Evolutionary conservation across 2,113 vertebrate species (phyloP).

Genomic region (Zeus faber): DNA sequence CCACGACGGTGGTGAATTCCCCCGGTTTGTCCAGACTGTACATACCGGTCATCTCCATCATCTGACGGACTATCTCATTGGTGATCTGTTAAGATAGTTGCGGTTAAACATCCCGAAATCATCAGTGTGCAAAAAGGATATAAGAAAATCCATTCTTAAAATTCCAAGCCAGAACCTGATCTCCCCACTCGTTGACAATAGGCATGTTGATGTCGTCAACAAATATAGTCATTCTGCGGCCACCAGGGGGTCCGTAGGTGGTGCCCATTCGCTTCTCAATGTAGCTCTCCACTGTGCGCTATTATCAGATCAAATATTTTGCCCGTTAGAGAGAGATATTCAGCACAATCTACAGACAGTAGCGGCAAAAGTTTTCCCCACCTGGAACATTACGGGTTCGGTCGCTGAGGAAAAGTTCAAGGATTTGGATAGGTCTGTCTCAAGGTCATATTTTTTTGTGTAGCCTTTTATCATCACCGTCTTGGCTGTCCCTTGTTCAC

Average conservation of each 20-base stretch:
- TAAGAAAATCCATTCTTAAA: not conserved
- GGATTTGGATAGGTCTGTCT: conserved; percentile 79
- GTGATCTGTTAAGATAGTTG: conserved; percentile 76
- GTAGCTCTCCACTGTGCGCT: conserved; percentile 86
- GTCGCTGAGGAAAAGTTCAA: conserved; percentile 90
- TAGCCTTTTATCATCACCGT: conserved; percentile 87
- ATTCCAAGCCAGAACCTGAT: conserved; percentile 77
- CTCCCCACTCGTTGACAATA: conserved; percentile 88
- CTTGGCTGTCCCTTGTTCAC: conserved; percentile 90
- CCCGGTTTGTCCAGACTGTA: conserved; percentile 89
- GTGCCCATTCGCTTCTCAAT: conserved; percentile 87
- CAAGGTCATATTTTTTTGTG: conserved; percentile 83
- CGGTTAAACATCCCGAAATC: not conserved
- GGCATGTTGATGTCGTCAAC: conserved; percentile 94
- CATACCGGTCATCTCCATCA: conserved; percentile 89
- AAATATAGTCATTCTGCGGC: conserved; percentile 87
- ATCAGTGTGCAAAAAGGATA: not conserved
- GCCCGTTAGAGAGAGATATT: conserved; percentile 19
- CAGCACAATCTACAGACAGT: conserved; percentile 1
- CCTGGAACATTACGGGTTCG: conserved; percentile 89
- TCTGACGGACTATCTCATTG: conserved; percentile 87
- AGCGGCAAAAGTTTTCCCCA: conserved; percentile 40
- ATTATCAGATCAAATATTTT: not conserved
- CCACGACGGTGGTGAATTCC: conserved; percentile 84
- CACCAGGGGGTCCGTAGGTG: conserved; percentile 84